phyloP scores from a whole-genome alignment of 2,113 vertebrate species.

The Ciconia maguari region DNA sequence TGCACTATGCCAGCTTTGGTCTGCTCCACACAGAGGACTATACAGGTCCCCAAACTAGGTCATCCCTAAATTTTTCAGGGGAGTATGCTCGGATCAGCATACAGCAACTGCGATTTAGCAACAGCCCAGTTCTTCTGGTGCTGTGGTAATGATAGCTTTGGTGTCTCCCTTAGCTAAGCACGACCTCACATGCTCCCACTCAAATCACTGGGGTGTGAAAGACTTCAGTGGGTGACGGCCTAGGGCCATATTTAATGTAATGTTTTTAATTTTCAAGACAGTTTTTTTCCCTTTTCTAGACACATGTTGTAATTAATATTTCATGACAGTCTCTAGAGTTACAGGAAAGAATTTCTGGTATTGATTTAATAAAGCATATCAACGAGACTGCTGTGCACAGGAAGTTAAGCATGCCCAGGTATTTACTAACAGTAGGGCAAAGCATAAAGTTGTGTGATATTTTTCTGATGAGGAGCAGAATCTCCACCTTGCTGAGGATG shows the following conservation, averaged over 20 bases:
- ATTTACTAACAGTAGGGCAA: not conserved
- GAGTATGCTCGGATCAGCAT: not conserved
- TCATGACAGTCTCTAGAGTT: not conserved
- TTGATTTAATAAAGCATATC: not conserved
- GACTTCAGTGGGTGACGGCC: not conserved
- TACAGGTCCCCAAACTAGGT: not conserved
- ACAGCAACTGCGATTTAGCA: not conserved
- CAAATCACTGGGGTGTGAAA: not conserved
- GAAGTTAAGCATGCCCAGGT: not conserved
- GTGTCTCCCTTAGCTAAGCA: not conserved
- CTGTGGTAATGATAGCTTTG: not conserved
- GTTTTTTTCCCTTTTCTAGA: not conserved
- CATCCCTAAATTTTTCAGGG: not conserved
- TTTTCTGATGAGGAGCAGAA: not conserved
- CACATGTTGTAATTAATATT: not conserved
- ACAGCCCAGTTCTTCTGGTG: not conserved
- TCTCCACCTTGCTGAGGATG: not conserved
- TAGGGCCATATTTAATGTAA: not conserved
- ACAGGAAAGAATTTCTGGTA: not conserved
- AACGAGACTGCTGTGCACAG: not conserved
- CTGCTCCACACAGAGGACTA: not conserved
- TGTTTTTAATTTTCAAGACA: not conserved
- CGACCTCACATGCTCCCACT: not conserved
- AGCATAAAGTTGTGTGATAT: not conserved
- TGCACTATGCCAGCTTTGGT: not conserved